A percentile compares a stretch with the other conserved stretches of the same genome.
These are phyloP conservation scores for Carapus acus DNA, from an alignment of 2,797 vertebrate genomes.

Conservation along the genomic window DNA sequence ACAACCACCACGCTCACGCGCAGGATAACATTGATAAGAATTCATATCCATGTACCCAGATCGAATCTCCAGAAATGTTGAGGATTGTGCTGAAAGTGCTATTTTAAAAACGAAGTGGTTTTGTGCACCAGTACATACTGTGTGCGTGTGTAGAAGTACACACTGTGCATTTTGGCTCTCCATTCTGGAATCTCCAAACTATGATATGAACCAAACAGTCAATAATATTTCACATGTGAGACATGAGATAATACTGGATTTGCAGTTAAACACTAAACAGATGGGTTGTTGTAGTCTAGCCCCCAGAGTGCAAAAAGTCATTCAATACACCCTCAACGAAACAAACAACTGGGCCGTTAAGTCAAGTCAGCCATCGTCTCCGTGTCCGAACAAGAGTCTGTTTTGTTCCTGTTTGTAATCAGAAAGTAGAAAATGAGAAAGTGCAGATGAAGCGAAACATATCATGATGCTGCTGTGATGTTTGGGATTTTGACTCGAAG, in stretches of 20 bases:
- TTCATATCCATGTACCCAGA: conserved; percentile 51
- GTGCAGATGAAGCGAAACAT: conserved; percentile 77
- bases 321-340: not conserved
- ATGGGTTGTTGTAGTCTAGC: conserved; percentile 67
- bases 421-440: conserved; percentile 70
- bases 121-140: conserved; percentile 30
- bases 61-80: conserved; percentile 63
- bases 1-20: conserved; percentile 20
- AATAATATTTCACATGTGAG: conserved; percentile 48
- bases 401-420: conserved; percentile 28
- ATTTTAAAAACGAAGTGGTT: conserved; percentile 34
- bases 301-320: conserved; percentile 70
- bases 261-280: conserved; percentile 56
- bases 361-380: conserved; percentile 35
- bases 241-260: conserved; percentile 84
- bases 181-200: conserved; percentile 22
- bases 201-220: conserved; percentile 41
- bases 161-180: conserved; percentile 40
- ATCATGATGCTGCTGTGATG: conserved; percentile 60
- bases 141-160: conserved; percentile 30
- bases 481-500: conserved; percentile 14
- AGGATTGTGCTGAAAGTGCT: conserved; percentile 75
- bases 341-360: conserved; percentile 66
- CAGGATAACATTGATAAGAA: conserved; percentile 27
- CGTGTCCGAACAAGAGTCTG: conserved; percentile 34